Base-by-base conservation (phyloP, 2,888 invertebrate genomes). In the Dynastes tityus region DNA sequence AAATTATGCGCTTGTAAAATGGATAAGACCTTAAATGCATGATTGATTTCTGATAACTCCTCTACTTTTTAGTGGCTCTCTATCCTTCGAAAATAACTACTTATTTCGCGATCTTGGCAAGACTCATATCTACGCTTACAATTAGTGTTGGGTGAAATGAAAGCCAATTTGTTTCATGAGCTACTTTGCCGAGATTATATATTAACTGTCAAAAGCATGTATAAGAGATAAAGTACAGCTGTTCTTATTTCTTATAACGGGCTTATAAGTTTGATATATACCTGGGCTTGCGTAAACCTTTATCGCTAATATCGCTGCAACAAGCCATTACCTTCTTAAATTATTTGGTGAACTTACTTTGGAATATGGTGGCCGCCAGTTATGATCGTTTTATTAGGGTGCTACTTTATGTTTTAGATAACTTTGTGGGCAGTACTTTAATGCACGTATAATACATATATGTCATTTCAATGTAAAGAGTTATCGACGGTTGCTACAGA, bases 191-290 rank as follows among this genome's bases (percentile, higher is more conserved):
- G 51, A 68, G 49, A 29, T 71, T 32, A 55, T 55, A 58, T 71
- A 71, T 55, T 71, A 71, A 32, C 55, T 16, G 71, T 71, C 71
- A 58, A 71, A 71, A 71, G 3, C 71, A 71, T 37, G 71, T 58
- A 58, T 9, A 32, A 32, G 55, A 2, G 37, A 58, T 58, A 71
- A 37, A 53, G 40, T 58, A 58, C 55, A 58, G 71, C 40, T 58
- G 37, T 71, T 71, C 70, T 29, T 71, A 55, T 32, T 71, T 71
- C 55, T 32, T 53, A 40, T 11, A 71, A 37, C 16, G 55, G 55
- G 51, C n/a, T 49, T 49, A 49, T 49, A 68, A 51, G 68, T 68
- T 49, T 11, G 51, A 51, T 45, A 67, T 67, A 16, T 45, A 37
- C 2, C 22, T 40, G 40, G 16, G 8, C 40, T 40, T 49, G 11